Percentiles rank a stretch among this genome's conserved stretches.
Evolutionary conservation across 2,888 invertebrate genomes (phyloP).

Genomic region (Cephus sareptanus): DNA sequence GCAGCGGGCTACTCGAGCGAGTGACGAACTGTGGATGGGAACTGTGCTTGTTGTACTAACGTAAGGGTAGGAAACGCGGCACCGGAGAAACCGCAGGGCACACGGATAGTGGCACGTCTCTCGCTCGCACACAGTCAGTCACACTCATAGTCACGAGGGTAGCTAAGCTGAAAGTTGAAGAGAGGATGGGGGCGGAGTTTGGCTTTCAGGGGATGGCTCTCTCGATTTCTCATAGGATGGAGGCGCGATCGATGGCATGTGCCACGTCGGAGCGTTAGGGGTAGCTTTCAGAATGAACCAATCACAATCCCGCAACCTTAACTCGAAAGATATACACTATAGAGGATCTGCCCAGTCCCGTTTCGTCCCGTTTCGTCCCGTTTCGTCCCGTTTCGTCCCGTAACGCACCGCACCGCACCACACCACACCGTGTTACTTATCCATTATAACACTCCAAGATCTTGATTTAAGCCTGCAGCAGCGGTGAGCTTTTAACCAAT

Average conservation of each 20-base stretch:
- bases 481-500: constrained; percentile 67
- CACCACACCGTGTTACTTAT: constrained; percentile 65
- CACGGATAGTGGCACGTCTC: constrained; percentile 33
- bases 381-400: background rate
- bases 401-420: constrained; percentile 51
- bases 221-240: constrained; percentile 56
- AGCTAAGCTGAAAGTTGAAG: constrained; percentile 29
- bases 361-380: no score
- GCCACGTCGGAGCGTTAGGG: constrained; percentile 47
- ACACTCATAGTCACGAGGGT: constrained; percentile 7
- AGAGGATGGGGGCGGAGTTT: constrained; percentile 45
- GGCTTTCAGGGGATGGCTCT: constrained; percentile 47
- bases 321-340: constrained; percentile 56
- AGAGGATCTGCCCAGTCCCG: constrained; percentile 5
- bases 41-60: constrained; percentile 42
- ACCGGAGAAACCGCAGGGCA: constrained; percentile 58
- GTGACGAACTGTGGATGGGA: constrained; percentile 51
- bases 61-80: constrained; percentile 46
- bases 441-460: constrained; percentile 67
- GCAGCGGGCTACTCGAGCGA: constrained; percentile 17
- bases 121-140: constrained; percentile 12
- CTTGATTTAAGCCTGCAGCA: constrained; percentile 66
- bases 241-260: constrained; percentile 58
- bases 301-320: constrained; percentile 52
- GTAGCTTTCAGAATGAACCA: constrained; percentile 52